Evolutionary conservation across 2,888 invertebrate genomes (phyloP).

Genomic region (Oeneis ivallda): DNA sequence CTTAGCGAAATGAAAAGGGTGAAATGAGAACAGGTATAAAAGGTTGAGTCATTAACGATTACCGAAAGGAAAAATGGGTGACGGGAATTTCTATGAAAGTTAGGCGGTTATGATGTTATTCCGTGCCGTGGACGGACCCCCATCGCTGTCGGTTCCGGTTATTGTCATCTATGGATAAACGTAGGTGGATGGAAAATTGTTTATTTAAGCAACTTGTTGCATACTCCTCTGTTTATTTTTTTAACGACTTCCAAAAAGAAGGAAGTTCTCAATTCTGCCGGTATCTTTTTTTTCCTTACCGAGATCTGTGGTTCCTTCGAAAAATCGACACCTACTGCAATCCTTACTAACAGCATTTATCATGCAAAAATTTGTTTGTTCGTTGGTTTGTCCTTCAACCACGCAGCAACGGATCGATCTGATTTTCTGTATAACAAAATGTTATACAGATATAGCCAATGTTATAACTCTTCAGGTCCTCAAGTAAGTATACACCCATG

Average conservation of each 20-base stretch:
- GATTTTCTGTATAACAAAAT: too few relatives aligned
- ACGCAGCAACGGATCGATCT: too few relatives aligned
- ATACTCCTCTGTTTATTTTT: too few relatives aligned
- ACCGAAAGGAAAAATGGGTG: constrained; percentile 6
- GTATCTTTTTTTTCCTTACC: neutral
- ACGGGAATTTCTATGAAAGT: neutral
- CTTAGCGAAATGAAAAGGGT: too few relatives aligned
- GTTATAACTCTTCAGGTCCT: too few relatives aligned
- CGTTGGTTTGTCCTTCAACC: too few relatives aligned
- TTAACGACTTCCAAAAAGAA: too few relatives aligned
- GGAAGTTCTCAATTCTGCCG: too few relatives aligned
- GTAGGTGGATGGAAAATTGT: constrained; percentile 13
- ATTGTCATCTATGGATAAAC: constrained; percentile 2
- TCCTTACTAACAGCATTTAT: too few relatives aligned
- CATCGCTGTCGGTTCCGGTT: constrained; percentile 1
- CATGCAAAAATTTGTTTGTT: too few relatives aligned
- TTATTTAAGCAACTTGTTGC: constrained; percentile 20
- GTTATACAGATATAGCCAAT: too few relatives aligned
- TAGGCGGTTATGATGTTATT: constrained; percentile 11
- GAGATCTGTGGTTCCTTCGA: neutral
- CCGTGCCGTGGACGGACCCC: neutral
- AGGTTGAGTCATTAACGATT: constrained; percentile 1
- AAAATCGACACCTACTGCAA: neutral
- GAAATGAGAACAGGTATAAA: neutral
- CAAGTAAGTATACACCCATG: too few relatives aligned